These are phyloP conservation scores for Cydia pomonella DNA, from an alignment of 1,140 invertebrate species.

Conservation along the genomic window DNA sequence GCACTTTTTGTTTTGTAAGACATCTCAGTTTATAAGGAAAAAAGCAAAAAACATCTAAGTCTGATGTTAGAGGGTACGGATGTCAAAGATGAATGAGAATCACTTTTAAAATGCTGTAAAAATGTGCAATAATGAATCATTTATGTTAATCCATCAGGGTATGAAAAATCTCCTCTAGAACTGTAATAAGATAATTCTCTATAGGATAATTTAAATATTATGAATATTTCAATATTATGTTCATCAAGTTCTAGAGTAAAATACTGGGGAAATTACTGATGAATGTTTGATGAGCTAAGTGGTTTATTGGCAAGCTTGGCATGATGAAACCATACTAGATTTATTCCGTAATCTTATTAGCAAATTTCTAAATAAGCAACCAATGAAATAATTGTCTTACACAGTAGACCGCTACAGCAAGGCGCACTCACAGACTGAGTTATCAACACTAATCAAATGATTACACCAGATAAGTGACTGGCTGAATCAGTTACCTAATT, in stretches of 20 bases:
- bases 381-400: not conserved
- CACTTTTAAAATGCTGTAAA: too few relatives aligned
- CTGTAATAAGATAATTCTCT: too few relatives aligned
- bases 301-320: not conserved
- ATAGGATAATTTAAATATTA: too few relatives aligned
- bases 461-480: constrained; percentile 46
- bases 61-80: too few relatives aligned
- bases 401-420: not conserved
- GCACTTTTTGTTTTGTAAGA: too few relatives aligned
- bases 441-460: constrained; percentile 45
- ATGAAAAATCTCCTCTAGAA: too few relatives aligned
- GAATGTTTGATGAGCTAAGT: not conserved
- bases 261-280: not conserved
- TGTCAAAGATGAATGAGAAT: too few relatives aligned
- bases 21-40: too few relatives aligned
- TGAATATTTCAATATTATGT: too few relatives aligned
- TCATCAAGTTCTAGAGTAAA: not conserved
- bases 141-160: too few relatives aligned
- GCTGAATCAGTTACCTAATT: constrained; percentile 72
- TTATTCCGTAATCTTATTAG: not conserved
- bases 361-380: not conserved
- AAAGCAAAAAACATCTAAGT: too few relatives aligned
- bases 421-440: constrained; percentile 5
- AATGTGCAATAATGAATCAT: too few relatives aligned
- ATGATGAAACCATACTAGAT: not conserved